These are phyloP conservation scores for Echeneis naucrates DNA, from an alignment of 2,797 vertebrate genomes.

Conservation along the genomic window DNA sequence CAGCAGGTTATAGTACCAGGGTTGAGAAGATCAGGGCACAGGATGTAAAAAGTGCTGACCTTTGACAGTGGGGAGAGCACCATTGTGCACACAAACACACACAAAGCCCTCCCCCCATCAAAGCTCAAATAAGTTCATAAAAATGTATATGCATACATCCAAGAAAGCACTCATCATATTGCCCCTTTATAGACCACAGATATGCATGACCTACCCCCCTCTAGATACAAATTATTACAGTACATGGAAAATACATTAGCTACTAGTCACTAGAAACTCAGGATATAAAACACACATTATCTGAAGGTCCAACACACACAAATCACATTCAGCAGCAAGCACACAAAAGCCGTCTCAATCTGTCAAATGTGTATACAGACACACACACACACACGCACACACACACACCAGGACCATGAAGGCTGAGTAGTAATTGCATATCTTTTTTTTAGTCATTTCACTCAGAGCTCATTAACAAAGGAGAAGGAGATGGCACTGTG, in stretches of 20 bases:
- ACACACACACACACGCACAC: conserved; percentile 8
- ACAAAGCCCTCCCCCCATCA: conserved; percentile 1
- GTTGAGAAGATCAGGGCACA: conserved; percentile 45
- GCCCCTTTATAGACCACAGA: neutral
- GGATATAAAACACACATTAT: neutral
- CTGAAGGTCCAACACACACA: neutral
- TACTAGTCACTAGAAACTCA: conserved; percentile 18
- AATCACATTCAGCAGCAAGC: conserved; percentile 10
- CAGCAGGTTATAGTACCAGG: conserved; percentile 30
- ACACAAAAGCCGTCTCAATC: conserved; percentile 22
- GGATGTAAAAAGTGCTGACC: conserved; percentile 50
- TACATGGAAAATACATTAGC: conserved; percentile 69
- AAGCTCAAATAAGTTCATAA: conserved; percentile 10
- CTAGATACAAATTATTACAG: conserved; percentile 25
- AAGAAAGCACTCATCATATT: conserved; percentile 7
- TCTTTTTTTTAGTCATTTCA: conserved; percentile 72
- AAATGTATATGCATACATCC: conserved; percentile 10
- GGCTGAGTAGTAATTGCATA: conserved; percentile 73
- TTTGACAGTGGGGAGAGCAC: conserved; percentile 26
- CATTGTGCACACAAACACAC: neutral
- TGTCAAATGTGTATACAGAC: conserved; percentile 18
- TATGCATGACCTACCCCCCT: neutral
- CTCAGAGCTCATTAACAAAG: conserved; percentile 68
- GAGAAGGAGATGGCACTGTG: conserved; percentile 65
- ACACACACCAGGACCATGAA: conserved; percentile 25